Percentiles rank a stretch among this genome's conserved stretches.
These are phyloP conservation scores for Stictocephala bisonia DNA, from an alignment of 2,888 invertebrate genomes.

Conservation along the genomic window DNA sequence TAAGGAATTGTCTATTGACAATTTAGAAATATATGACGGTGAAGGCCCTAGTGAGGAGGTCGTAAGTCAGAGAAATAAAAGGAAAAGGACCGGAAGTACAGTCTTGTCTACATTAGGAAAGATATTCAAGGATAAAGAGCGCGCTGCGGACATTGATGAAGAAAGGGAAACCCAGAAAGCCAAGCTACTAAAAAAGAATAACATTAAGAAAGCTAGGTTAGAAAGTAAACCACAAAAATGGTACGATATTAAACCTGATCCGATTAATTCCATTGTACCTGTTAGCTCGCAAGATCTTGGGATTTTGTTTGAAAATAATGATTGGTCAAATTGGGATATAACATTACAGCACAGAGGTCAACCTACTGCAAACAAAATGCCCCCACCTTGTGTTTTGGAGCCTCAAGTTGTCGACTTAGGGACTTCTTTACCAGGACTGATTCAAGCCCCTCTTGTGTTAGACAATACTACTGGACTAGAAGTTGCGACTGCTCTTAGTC, in stretches of 20 bases:
- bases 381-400: conserved; percentile 68
- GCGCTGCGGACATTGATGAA: conserved; percentile 51
- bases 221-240: conserved; percentile 49
- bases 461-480: conserved; percentile 70
- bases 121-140: conserved; percentile 78
- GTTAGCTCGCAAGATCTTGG: conserved; percentile 33
- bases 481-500: conserved; percentile 72
- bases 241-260: conserved; percentile 49
- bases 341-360: conserved; percentile 71
- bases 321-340: conserved; percentile 37
- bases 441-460: conserved; percentile 65
- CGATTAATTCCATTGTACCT: conserved; percentile 1
- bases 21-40: conserved; percentile 73
- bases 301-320: conserved; percentile 38
- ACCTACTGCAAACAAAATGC: conserved; percentile 65
- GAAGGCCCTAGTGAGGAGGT: conserved; percentile 75
- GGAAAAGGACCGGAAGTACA: conserved; percentile 70
- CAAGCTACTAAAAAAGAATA: conserved; percentile 43
- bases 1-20: conserved; percentile 69
- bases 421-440: conserved; percentile 60
- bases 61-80: conserved; percentile 65
- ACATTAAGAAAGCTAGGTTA: conserved; percentile 30
- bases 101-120: conserved; percentile 70
- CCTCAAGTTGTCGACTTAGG: conserved; percentile 68
- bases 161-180: conserved; percentile 49